A percentile compares a stretch with the other conserved stretches of the same genome.
Conservation (phyloP, 2,888 invertebrate species). For the Gymnocheta viridis region DNA sequence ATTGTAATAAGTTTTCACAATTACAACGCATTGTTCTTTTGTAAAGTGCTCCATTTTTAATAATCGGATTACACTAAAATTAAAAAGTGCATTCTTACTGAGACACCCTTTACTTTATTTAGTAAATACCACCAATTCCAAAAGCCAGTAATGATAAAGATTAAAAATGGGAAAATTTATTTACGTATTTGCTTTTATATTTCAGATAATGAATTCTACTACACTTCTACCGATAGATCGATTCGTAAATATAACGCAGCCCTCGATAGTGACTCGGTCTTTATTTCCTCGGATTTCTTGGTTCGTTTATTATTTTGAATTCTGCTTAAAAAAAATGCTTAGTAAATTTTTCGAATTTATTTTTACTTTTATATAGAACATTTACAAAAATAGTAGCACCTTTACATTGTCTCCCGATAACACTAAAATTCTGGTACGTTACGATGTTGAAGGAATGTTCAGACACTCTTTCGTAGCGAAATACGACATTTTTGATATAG, state of each 20-base stretch:
- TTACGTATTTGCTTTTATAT: slow-evolving; percentile 59
- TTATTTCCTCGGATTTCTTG: slow-evolving; percentile 75
- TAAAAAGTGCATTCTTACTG: too few relatives aligned
- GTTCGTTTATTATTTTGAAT: slow-evolving; percentile 68
- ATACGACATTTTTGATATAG: slow-evolving; percentile 85
- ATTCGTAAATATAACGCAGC: slow-evolving; percentile 82
- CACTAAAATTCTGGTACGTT: slow-evolving; percentile 78
- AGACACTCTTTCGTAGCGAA: slow-evolving; percentile 86
- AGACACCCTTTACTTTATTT: too few relatives aligned
- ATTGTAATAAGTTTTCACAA: too few relatives aligned
- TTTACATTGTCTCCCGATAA: slow-evolving; percentile 80
- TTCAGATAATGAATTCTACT: slow-evolving; percentile 84
- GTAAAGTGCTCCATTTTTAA: too few relatives aligned
- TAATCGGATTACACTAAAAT: too few relatives aligned
- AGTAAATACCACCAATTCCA: too few relatives aligned
- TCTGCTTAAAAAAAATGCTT: neutral
- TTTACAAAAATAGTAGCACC: slow-evolving; percentile 76
- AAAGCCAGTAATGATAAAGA: too few relatives aligned
- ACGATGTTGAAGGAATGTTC: slow-evolving; percentile 82
- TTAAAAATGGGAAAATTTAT: too few relatives aligned
- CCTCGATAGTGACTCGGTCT: slow-evolving; percentile 72
- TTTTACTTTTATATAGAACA: slow-evolving; percentile 73
- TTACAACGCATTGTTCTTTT: too few relatives aligned
- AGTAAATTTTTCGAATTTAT: neutral
- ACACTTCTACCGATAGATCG: slow-evolving; percentile 76